Evolutionary conservation across 2,888 invertebrate genomes (phyloP), one percentile per base, ranked within the genome.

Genomic region (Nephrotoma guestfalica): DNA sequence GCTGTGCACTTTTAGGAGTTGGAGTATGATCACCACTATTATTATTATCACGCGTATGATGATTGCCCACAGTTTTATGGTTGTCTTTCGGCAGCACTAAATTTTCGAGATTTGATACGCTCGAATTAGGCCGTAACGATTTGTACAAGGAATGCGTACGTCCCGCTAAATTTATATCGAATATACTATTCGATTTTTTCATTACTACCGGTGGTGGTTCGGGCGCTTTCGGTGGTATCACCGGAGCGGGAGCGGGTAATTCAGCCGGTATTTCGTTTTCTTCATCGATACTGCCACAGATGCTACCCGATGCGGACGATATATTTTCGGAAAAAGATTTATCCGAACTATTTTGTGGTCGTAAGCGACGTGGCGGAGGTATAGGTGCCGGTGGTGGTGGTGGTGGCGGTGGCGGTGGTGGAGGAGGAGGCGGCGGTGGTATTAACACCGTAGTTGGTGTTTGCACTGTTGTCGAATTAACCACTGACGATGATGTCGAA

Each of bases 371-470:
- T 30, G 93, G 93, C 83, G 93, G 93, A 45, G 93, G 93, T 88
- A 93, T 91, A 85, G 93, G 94, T 40, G 93, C 93, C 86, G 93
- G 93, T 87, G 93, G 93, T n/a, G 93, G 93, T n/a, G 93, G 90
- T 88, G 93, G 90, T 91, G 92, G 92, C 87, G 90, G 93, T 87
- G 15, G 88, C 2, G 71, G 71, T 9, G 71, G 57, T 1, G 57
- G 57, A 7, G 57, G 57, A 6, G 57, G 71, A 7, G 71, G 30
- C 15, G 47, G 47, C 13, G 47, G 11, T 47, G 51, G 2, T 15
- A 30, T 9, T 9, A n/a, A n/a, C n/a, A 9, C 71, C 9, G 71
- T 71, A 30, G 30, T 30, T 2, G 30, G 4, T 30, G 30, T 71
- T 71, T 71, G 30, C 9, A 18, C 9, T 9, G 4, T 6, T 71